Percentiles rank a stretch among this genome's conserved stretches.
phyloP scores from a whole-genome alignment of 2,888 invertebrate species.

The Drosophila trichaetosa region DNA sequence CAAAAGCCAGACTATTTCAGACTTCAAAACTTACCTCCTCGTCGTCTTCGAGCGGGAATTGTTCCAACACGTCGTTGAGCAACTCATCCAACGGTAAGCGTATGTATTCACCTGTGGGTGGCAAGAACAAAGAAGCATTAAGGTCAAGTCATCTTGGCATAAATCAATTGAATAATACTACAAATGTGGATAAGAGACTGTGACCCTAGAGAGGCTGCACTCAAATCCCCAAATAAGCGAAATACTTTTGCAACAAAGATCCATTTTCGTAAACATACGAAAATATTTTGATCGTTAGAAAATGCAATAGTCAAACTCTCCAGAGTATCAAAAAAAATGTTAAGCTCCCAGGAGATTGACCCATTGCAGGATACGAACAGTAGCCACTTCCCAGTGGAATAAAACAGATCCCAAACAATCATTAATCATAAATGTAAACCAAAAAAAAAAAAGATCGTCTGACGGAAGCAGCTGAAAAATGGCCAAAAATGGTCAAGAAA shows the following conservation, averaged over 20 bases:
- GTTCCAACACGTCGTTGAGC: constrained; percentile 84
- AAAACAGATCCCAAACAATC: constrained; percentile 27
- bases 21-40: constrained; percentile 74
- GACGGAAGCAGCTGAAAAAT: constrained; percentile 63
- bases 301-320: constrained; percentile 38
- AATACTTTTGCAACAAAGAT: constrained; percentile 1
- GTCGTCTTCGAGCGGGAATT: constrained; percentile 74
- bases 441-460: constrained; percentile 37
- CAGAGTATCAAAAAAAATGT: constrained; percentile 73
- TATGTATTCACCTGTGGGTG: constrained; percentile 83
- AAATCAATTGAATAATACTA: constrained; percentile 29
- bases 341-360: constrained; percentile 12
- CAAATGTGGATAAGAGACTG: constrained; percentile 2
- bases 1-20: neutral
- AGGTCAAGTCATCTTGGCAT: constrained; percentile 48
- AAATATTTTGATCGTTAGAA: constrained; percentile 79
- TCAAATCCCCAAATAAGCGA: constrained; percentile 5
- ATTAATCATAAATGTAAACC: constrained; percentile 49
- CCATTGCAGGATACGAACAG: constrained; percentile 48
- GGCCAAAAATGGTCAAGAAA: constrained; percentile 3
- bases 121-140: constrained; percentile 24
- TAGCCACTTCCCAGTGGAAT: constrained; percentile 69
- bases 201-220: constrained; percentile 2
- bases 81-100: constrained; percentile 84
- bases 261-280: constrained; percentile 38